These are phyloP conservation scores for Dromiciops gliroides DNA, from an alignment of 2,113 vertebrate species.

Conservation along the genomic window DNA sequence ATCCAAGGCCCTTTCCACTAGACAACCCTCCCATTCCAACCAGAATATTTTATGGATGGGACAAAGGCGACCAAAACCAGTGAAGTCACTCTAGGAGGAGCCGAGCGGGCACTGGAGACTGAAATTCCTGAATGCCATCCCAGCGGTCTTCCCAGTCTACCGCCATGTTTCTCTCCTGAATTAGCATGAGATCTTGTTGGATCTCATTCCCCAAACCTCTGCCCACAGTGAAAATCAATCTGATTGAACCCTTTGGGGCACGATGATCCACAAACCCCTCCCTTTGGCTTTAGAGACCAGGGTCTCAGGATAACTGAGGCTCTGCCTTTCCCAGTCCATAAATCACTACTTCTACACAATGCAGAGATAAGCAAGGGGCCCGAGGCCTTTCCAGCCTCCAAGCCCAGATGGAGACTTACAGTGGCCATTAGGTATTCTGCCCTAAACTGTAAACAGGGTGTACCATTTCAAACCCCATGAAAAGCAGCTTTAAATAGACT, in stretches of 20 bases:
- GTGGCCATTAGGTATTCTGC: conserved; percentile 64
- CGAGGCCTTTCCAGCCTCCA: conserved; percentile 40
- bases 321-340: conserved; percentile 52
- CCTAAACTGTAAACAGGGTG: conserved; percentile 74
- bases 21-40: neutral
- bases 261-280: conserved; percentile 36
- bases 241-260: conserved; percentile 17
- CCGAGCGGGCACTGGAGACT: neutral
- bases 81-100: neutral
- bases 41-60: neutral
- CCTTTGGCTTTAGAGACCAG: conserved; percentile 35
- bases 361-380: conserved; percentile 11
- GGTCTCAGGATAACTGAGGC: conserved; percentile 46
- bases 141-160: neutral
- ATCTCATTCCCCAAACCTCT: conserved; percentile 1
- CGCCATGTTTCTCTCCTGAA: neutral
- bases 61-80: neutral
- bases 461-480: conserved; percentile 69
- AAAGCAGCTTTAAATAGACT: conserved; percentile 76
- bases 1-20: neutral
- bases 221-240: conserved; percentile 4
- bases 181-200: neutral
- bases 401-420: conserved; percentile 58
- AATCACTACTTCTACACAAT: conserved; percentile 54
- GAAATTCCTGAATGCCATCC: neutral